These are phyloP conservation scores for Hapalemur alaotrensis DNA, from an alignment of 2,797 vertebrate species.

Conservation along the genomic window DNA sequence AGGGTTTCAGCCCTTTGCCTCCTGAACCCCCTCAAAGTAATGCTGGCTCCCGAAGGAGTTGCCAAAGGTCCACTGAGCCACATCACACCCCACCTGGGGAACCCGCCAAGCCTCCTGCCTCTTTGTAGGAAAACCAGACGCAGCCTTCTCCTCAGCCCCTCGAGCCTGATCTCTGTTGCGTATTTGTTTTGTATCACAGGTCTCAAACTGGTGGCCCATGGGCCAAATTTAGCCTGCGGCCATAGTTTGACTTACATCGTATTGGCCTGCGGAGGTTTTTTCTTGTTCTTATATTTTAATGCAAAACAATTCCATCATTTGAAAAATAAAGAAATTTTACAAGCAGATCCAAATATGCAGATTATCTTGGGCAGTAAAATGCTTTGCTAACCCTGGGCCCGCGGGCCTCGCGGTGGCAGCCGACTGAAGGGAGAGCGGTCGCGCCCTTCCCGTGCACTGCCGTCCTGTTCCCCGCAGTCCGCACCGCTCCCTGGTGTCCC, in stretches of 20 bases:
- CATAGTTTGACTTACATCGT: not conserved
- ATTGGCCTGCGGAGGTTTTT: not conserved
- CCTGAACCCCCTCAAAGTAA: not conserved
- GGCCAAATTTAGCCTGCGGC: not conserved
- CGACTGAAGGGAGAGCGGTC: not conserved
- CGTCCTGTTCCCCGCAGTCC: not conserved
- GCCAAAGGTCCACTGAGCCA: not conserved
- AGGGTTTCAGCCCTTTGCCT: not conserved
- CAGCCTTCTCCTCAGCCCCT: not conserved
- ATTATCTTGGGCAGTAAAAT: not conserved
- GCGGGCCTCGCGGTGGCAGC: not conserved
- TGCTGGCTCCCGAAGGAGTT: not conserved
- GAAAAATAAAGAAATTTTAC: not conserved
- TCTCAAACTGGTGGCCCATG: not conserved
- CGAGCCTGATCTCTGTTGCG: not conserved
- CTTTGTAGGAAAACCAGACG: not conserved
- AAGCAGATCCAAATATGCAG: not conserved
- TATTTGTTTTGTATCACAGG: not conserved
- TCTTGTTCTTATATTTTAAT: not conserved
- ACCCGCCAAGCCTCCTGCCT: not conserved
- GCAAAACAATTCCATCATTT: not conserved
- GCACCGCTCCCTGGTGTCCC: not conserved
- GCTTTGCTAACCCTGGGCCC: not conserved
- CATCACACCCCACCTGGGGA: not conserved
- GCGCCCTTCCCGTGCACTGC: rapidly evolving